Evolutionary conservation across 2,888 invertebrate genomes (phyloP).

Genomic region (Orthosia gracilis): DNA sequence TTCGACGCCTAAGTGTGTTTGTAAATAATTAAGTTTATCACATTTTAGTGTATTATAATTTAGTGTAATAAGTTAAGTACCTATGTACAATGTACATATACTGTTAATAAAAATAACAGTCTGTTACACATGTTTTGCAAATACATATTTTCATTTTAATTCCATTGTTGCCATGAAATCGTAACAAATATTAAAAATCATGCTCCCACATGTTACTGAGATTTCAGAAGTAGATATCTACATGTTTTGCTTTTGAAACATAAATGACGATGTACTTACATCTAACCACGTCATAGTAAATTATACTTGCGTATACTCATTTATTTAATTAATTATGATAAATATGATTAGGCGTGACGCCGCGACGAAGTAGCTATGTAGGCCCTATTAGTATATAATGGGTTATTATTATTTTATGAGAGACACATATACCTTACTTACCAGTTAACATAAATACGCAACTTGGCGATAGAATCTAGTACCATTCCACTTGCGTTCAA

Average conservation of each 20-base stretch:
- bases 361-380: background rate
- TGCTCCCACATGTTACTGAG: slow-evolving; percentile 7
- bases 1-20: too few species aligned
- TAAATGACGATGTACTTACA: slow-evolving; percentile 16
- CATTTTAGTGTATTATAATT: too few species aligned
- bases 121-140: too few species aligned
- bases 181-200: background rate
- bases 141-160: background rate
- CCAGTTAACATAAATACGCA: too few species aligned
- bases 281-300: slow-evolving; percentile 20
- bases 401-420: background rate
- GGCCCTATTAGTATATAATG: background rate
- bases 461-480: too few species aligned
- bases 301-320: slow-evolving; percentile 2
- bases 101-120: too few species aligned
- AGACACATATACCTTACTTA: background rate
- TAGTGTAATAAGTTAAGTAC: too few species aligned
- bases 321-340: slow-evolving; percentile 19
- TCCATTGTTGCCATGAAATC: slow-evolving; percentile 19
- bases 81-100: too few species aligned
- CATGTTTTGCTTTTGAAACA: background rate
- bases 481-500: too few species aligned
- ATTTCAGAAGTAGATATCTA: background rate
- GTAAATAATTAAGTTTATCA: too few species aligned
- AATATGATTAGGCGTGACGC: slow-evolving; percentile 24